Conservation (phyloP, 2,113 vertebrate species). For the Limnothrissa miodon region DNA sequence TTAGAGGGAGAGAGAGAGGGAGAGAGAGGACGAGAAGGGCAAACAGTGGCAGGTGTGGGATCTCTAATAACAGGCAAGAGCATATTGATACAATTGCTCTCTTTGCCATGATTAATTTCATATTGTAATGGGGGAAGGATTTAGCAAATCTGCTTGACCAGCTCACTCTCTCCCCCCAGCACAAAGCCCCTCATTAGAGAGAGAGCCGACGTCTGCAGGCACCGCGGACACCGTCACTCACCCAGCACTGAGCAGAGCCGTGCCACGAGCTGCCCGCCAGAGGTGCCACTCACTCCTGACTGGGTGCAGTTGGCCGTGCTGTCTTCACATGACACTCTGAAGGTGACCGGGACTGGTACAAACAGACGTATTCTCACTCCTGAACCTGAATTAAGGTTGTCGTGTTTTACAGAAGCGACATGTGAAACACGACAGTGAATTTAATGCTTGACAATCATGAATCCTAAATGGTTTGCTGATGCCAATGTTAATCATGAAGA, state of each 20-base stretch:
- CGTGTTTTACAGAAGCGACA: not conserved
- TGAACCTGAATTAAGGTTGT: not conserved
- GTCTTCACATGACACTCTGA: not conserved
- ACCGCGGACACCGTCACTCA: not conserved
- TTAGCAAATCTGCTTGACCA: slow-evolving; percentile 42
- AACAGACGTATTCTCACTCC: not conserved
- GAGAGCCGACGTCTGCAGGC: slow-evolving; percentile 28
- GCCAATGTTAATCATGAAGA: not conserved
- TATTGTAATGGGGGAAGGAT: slow-evolving; percentile 53
- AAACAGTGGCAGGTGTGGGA: slow-evolving; percentile 28
- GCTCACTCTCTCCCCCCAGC: slow-evolving; percentile 19
- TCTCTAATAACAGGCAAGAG: slow-evolving; percentile 46
- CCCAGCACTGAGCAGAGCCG: not conserved
- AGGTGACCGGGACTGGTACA: not conserved
- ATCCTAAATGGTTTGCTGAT: not conserved
- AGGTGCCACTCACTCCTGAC: not conserved
- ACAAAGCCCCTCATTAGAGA: slow-evolving; percentile 44
- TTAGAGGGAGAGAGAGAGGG: not conserved
- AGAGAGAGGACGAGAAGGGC: not conserved
- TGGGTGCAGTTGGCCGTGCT: not conserved
- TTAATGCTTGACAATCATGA: not conserved
- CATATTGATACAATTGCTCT: slow-evolving; percentile 52
- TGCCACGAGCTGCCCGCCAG: not conserved
- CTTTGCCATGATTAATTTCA: slow-evolving; percentile 52
- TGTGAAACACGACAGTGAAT: not conserved